Conservation (phyloP, 2,113 vertebrate species). For the Cryptoleucopteryx plumbea region DNA sequence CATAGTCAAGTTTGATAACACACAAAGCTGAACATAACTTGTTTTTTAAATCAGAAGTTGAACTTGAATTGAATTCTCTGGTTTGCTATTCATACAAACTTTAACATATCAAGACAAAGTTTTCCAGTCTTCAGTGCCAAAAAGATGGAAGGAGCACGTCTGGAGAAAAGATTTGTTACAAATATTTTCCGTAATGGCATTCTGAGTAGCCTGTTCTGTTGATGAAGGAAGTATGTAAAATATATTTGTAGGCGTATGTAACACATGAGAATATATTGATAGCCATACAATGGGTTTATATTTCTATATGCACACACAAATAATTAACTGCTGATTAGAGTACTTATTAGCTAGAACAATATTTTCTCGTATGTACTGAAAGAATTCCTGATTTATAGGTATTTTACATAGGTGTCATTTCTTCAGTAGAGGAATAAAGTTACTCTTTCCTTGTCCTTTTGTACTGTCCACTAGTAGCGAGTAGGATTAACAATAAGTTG, state of each 20-base stretch:
- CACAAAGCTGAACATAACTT: neutral
- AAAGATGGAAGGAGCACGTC: neutral
- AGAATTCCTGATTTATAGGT: neutral
- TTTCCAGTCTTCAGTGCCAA: slow-evolving; percentile 26
- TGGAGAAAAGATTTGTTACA: slow-evolving; percentile 11
- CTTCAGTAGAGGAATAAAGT: neutral
- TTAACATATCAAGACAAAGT: slow-evolving; percentile 32
- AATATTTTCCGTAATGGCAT: neutral
- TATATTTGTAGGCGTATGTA: neutral
- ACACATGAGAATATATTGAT: neutral
- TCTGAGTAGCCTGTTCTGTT: neutral
- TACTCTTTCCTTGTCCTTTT: neutral
- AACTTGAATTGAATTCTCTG: slow-evolving; percentile 17
- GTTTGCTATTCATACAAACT: slow-evolving; percentile 45
- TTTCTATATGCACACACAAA: neutral
- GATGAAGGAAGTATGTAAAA: neutral
- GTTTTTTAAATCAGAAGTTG: slow-evolving; percentile 37
- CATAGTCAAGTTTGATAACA: neutral
- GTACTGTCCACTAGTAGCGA: neutral
- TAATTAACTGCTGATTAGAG: neutral
- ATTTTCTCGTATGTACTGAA: neutral
- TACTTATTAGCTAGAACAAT: neutral
- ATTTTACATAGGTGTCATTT: neutral
- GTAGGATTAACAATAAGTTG: neutral
- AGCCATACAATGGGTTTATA: neutral